Evolutionary conservation across 30 jellyfish, hydroid and myxozoan genomes (phyloP), one percentile per base, ranked within the genome.

Genomic region (Mastigias papua): DNA sequence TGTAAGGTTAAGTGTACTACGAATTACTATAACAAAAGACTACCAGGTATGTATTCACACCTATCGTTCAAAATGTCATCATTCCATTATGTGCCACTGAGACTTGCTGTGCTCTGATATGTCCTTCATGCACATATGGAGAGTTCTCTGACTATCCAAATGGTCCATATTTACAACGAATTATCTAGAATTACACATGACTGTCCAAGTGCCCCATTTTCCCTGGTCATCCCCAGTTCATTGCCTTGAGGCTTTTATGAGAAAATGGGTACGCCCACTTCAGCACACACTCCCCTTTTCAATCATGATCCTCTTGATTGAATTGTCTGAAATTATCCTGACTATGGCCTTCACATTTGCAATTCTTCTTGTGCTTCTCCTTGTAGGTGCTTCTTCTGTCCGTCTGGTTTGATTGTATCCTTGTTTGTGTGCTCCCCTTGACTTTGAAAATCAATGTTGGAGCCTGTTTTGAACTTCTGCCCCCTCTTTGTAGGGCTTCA

Each of bases 231-330:
- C 13, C 54, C 54, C 54, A 4, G 54, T 15, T 42, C n/a, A 42
- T 42, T 42, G 54, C 79, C 46, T 29, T 46, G n/a, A 26, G 28
- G 57, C 21, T 10, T n/a, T n/a, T n/a, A n/a, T n/a, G n/a, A n/a
- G n/a, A n/a, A n/a, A n/a, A n/a, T n/a, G n/a, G n/a, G n/a, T n/a
- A 10, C 13, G 6, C 80, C 80, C 9, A 73, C 32, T 33, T 7
- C 90, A 61, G 90, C 90, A 80, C 90, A 80, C 90, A 61, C 90
- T 80, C 90, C 90, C 90, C 90, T 80, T 69, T 86, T 58, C 76
- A 80, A 64, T 62, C 70, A n/a, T 3, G 1, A 27, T n/a, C 69
- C 25, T 30, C 50, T 23, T 37, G 76, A 65, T 63, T 49, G 68
- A 49, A 25, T 15, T 16, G 28, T 65, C 71, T 27, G 63, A 50